A percentile compares a stretch with the other conserved stretches of the same genome.
These are phyloP conservation scores for Spea bombifrons DNA, from an alignment of 2,113 vertebrate genomes.

Conservation along the genomic window DNA sequence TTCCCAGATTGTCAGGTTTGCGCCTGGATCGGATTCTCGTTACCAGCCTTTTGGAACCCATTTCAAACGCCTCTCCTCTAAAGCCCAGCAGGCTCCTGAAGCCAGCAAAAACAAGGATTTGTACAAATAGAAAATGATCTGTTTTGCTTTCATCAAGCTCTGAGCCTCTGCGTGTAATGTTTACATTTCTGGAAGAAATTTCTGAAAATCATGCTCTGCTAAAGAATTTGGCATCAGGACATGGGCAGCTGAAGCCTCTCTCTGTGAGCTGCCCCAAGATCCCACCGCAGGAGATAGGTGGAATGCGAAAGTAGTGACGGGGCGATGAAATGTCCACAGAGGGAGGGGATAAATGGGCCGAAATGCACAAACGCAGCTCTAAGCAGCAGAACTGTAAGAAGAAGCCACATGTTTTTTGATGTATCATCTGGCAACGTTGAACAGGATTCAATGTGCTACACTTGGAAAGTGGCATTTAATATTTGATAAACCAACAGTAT, in stretches of 20 bases:
- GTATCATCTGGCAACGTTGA: not conserved
- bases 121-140: constrained; percentile 45
- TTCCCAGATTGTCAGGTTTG: not conserved
- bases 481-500: constrained; percentile 6
- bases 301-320: constrained; percentile 35
- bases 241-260: constrained; percentile 33
- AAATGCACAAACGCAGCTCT: constrained; percentile 19
- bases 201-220: constrained; percentile 38
- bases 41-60: constrained; percentile 32
- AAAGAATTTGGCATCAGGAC: constrained; percentile 35
- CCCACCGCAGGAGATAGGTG: constrained; percentile 43
- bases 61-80: constrained; percentile 26
- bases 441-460: constrained; percentile 1
- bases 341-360: constrained; percentile 36
- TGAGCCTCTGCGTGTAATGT: constrained; percentile 40
- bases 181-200: constrained; percentile 45
- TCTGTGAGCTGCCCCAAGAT: constrained; percentile 35
- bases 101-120: constrained; percentile 47
- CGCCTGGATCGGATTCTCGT: not conserved
- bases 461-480: not conserved
- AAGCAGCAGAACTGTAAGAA: not conserved
- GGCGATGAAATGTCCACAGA: constrained; percentile 40
- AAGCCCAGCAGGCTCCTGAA: constrained; percentile 32
- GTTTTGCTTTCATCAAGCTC: constrained; percentile 43
- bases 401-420: not conserved